A percentile compares a stretch with the other conserved stretches of the same genome.
Conservation (phyloP, 2,888 invertebrate genomes). For the Troides oblongomaculatus region DNA sequence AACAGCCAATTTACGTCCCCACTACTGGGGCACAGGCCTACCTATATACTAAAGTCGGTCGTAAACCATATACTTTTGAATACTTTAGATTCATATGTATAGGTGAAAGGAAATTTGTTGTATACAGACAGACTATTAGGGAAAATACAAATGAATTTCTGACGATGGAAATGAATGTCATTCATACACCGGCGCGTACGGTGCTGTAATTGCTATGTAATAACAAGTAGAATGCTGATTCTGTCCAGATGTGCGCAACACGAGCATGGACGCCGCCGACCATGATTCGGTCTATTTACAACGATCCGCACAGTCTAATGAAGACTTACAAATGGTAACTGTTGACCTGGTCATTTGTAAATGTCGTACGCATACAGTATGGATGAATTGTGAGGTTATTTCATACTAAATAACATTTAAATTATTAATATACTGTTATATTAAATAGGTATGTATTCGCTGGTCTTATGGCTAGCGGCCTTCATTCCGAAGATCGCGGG, state of each 20-base stretch:
- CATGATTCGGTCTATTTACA: constrained; percentile 27
- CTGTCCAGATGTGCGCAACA: constrained; percentile 45
- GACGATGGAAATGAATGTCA: not conserved
- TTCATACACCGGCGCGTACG: constrained; percentile 36
- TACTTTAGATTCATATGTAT: too few species aligned
- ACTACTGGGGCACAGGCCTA: too few species aligned
- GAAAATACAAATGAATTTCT: not conserved
- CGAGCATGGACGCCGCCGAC: constrained; percentile 33
- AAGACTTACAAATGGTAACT: constrained; percentile 28
- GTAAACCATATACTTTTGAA: too few species aligned
- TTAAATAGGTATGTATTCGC: too few species aligned
- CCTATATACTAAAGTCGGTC: too few species aligned
- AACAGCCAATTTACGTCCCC: too few species aligned
- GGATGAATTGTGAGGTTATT: constrained; percentile 18
- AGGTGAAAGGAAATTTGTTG: too few species aligned
- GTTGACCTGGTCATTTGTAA: constrained; percentile 29
- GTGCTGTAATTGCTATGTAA: constrained; percentile 40
- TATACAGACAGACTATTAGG: too few species aligned
- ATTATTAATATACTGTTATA: constrained; percentile 1
- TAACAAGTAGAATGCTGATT: constrained; percentile 50
- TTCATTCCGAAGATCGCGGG: too few species aligned
- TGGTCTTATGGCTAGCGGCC: too few species aligned
- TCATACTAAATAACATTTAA: constrained; percentile 26
- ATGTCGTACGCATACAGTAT: constrained; percentile 20
- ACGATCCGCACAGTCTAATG: constrained; percentile 27